Percentiles rank a stretch among this genome's conserved stretches.
These are phyloP conservation scores for Griposia aprilina DNA, from an alignment of 2,888 invertebrate species.

Conservation along the genomic window DNA sequence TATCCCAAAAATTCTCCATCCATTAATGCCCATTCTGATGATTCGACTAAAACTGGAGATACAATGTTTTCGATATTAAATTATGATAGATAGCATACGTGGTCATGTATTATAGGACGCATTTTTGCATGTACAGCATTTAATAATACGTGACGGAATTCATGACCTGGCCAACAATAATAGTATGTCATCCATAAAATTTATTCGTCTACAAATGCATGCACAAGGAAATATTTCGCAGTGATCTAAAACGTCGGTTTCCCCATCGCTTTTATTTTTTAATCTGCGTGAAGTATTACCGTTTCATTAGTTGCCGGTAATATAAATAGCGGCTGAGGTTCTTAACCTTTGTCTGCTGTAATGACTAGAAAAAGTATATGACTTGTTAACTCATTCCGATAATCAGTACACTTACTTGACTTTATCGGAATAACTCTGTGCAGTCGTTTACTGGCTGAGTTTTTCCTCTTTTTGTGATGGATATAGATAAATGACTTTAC, in stretches of 20 bases:
- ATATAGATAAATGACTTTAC: background rate
- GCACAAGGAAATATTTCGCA: conserved; percentile 2
- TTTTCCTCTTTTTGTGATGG: conserved; percentile 21
- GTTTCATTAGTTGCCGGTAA: conserved; percentile 48
- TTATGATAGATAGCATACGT: conserved; percentile 28
- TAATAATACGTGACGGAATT: conserved; percentile 49
- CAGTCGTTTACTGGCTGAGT: background rate
- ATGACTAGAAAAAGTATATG: conserved; percentile 67
- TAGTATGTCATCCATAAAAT: conserved; percentile 3
- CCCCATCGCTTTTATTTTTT: conserved; percentile 25
- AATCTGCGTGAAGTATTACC: conserved; percentile 67
- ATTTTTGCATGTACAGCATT: conserved; percentile 23
- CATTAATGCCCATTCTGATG: background rate
- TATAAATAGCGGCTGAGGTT: conserved; percentile 66
- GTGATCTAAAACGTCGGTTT: conserved; percentile 1
- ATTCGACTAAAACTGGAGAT: background rate
- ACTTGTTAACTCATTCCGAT: conserved; percentile 64
- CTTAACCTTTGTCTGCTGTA: conserved; percentile 69
- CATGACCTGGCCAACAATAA: conserved; percentile 28
- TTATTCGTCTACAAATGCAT: background rate
- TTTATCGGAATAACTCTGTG: conserved; percentile 35
- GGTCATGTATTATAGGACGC: background rate
- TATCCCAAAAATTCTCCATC: background rate
- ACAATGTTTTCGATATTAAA: background rate
- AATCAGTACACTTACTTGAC: conserved; percentile 44